Base-by-base conservation (phyloP, 1,140 invertebrate species). In the Heliothis subflexa region DNA sequence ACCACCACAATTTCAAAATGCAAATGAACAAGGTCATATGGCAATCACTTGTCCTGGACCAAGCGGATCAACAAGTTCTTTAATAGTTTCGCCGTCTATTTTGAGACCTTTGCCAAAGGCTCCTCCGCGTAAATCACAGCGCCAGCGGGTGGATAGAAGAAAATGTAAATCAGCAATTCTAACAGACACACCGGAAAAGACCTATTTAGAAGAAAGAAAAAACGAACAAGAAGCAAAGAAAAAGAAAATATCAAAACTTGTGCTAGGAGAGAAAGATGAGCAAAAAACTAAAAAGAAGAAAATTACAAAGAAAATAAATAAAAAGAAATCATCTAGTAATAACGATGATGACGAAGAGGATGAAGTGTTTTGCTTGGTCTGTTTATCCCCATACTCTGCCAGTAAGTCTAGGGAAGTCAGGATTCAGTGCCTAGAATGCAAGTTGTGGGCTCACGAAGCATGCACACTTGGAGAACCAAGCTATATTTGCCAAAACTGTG, bases 211-310 rank as follows among this genome's bases (percentile, higher is more conserved):
- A 57, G 55, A 57, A 12, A 57, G 25, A 57, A 57, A 57, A 11
- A 57, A 57, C 18, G 55, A 57, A 57, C 55, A 57, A 57, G 55
- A 57, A 21, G 55, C 55, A 21, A 57, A 57, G 55, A 57, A 57
- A 57, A 57, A 57, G n/a, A n/a, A 25, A 57, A 18, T 57, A 57
- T 57, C 55, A 10, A 57, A 57, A 57, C 2, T 16, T 25, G 55
- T 25, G 18, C 25, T 57, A 18, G 25, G 55, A 11, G 55, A 57
- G 55, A 57, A 57, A 57, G 25, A 25, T 16, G 18, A 57, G 25
- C 21, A 18, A 57, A 57, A 50, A 57, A 57, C 7, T 16, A 21
- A 25, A 57, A 1, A 21, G 25, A 57, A 57, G 55, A n/a, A n/a
- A n/a, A n/a, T n/a, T n/a, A n/a, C n/a, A n/a, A n/a, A n/a, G n/a